Evolutionary conservation across 2,888 invertebrate genomes (phyloP), one percentile per base, ranked within the genome.

Genomic region (Agrotis ipsilon): DNA sequence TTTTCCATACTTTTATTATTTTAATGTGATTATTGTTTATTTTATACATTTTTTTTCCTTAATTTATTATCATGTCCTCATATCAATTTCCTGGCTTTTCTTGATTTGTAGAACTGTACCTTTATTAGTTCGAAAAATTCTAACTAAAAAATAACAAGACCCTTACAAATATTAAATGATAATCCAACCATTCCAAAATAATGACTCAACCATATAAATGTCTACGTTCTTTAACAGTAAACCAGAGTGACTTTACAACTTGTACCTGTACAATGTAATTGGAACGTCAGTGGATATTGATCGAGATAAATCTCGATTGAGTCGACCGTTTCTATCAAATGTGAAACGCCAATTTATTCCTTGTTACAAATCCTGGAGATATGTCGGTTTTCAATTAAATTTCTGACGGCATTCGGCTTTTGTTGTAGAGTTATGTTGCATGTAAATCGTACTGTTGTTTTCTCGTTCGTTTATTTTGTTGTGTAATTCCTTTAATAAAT

Each of bases 231-330:
- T 81, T 86, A 87, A 89, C 75, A 74, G 66, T 69, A 68, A 73
- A 85, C 73, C 82, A 78, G 84, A 84, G 84, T 86, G 87, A 88
- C 86, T 90, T 87, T 87, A 88, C 88, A 83, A 83, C 81, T 86
- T 77, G 87, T 87, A 88, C 89, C 88, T 84, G 87, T 88, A 87
- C 90, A 90, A 87, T 92, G 92, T 94, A 94, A 94, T 94, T 94
- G 94, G 94, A 92, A 90, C 91, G 94, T 94, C 94, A 94, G 72
- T 91, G 89, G 89, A 90, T 92, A 93, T 92, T 90, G 93, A 93
- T 92, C 92, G 92, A 92, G 91, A 93, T 93, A 91, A 94, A 94
- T 94, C 93, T 90, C 90, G 89, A 92, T 91, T 86, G 87, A 86
- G 89, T 81, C 86, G 85, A 89, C 86, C 88, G 73, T 85, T 89